Base-by-base conservation (phyloP, 2,888 invertebrate genomes). In the Phymatocera aterrima region DNA sequence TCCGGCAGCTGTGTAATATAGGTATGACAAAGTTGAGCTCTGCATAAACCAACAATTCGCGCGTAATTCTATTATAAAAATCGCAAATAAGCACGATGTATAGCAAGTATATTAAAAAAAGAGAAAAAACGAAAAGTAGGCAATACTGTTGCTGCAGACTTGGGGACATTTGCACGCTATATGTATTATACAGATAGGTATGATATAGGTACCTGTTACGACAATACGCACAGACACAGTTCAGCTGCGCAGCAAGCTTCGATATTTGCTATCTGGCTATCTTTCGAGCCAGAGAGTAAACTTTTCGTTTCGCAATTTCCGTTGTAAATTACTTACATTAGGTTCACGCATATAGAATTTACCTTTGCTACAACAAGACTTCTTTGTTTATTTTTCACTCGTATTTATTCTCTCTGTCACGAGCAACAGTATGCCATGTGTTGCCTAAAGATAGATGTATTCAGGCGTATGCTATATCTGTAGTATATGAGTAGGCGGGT, bases 401-500 rank as follows among this genome's bases (percentile, higher is more conserved):
- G 6, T 57, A 24, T 28, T 60, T 46, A 34, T 31, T 5, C 18
- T 51, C 18, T 31, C 8, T 51, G 68, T 68, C 24, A 28, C 51
- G 12, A 51, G 34, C 72, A n/a, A 72, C 34, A 8, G 72, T 24
- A 15, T 21, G 72, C 72, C 72, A 72, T 51, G 72, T 72, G 72
- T 72, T 72, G 48, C 51, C 51, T 72, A 51, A 72, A 51, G 72
- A 72, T 48, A 72, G 48, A 72, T 72, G 28, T 34, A 51, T 21
- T 12, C 31, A 72, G 18, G 51, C 31, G 18, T 34, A 34, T 34
- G 15, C 15, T 51, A 51, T 72, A 72, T n/a, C n/a, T n/a, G n/a
- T n/a, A n/a, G n/a, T 21, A 72, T 72, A 51, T 51, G 51, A 68
- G 46, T 72, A 51, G 72, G 72, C 51, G 72, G 72, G 72, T 72